These are phyloP conservation scores for Megaleporinus macrocephalus DNA, from an alignment of 2,113 vertebrate species.

Conservation along the genomic window DNA sequence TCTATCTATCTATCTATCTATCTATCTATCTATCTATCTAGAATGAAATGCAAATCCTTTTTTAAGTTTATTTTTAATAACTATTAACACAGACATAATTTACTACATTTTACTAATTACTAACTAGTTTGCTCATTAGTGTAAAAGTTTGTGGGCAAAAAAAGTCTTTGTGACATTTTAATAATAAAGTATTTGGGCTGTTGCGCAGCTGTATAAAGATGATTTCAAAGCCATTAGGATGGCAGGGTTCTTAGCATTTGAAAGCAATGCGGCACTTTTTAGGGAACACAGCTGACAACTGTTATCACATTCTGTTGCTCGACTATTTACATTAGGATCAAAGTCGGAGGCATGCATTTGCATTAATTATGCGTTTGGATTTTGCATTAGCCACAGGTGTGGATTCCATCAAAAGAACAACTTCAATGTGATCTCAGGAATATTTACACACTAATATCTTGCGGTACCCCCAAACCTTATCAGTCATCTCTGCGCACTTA, in stretches of 20 bases:
- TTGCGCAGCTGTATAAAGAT: neutral
- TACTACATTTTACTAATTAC: too few species aligned
- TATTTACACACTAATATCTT: neutral
- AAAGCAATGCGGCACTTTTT: neutral
- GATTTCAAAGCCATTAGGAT: conserved; percentile 26
- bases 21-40: too few species aligned
- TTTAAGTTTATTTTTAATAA: too few species aligned
- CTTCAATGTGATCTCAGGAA: neutral
- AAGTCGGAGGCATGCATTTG: conserved; percentile 1
- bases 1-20: too few species aligned
- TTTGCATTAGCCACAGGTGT: conserved; percentile 10
- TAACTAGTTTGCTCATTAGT: too few species aligned
- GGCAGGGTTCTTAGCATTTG: neutral
- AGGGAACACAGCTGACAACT: conserved; percentile 6
- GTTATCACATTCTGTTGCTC: conserved; percentile 3
- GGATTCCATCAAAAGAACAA: neutral
- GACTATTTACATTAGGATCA: conserved; percentile 14
- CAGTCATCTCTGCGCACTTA: conserved; percentile 21
- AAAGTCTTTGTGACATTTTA: neutral
- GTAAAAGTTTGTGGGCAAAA: too few species aligned
- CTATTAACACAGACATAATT: too few species aligned
- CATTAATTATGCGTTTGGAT: neutral
- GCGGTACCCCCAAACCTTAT: neutral
- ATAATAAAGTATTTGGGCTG: neutral
- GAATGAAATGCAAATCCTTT: too few species aligned